Evolutionary conservation across 2,888 invertebrate species (phyloP).

Genomic region (Rotaria socialis): DNA sequence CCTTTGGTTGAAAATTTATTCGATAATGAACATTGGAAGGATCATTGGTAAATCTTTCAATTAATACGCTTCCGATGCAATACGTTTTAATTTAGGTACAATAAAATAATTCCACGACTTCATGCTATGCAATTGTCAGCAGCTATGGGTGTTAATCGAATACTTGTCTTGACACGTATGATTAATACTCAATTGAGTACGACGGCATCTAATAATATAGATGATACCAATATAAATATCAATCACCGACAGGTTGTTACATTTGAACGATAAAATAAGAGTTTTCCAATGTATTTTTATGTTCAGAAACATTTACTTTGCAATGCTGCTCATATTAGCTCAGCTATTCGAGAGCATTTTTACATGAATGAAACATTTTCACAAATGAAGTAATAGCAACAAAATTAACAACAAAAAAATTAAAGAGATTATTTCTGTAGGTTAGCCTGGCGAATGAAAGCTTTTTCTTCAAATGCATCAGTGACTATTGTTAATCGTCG

Average conservation of each 20-base stretch:
- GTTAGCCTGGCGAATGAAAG: constrained; percentile 51
- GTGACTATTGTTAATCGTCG: constrained; percentile 56
- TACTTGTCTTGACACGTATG: constrained; percentile 53
- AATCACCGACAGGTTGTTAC: constrained; percentile 9
- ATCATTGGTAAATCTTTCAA: constrained; percentile 52
- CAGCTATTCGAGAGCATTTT: constrained; percentile 57
- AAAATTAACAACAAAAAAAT: neutral
- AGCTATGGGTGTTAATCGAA: constrained; percentile 54
- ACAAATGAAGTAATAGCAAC: constrained; percentile 53
- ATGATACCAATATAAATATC: constrained; percentile 31
- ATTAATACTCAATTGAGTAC: constrained; percentile 52
- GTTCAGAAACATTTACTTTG: constrained; percentile 56
- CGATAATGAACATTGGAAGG: constrained; percentile 53
- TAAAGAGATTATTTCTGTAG: constrained; percentile 49
- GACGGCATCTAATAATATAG: neutral
- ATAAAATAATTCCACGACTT: constrained; percentile 47
- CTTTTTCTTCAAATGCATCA: constrained; percentile 53
- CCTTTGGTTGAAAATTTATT: constrained; percentile 56
- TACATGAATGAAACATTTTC: constrained; percentile 57
- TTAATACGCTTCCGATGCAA: constrained; percentile 50
- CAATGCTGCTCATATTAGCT: constrained; percentile 56
- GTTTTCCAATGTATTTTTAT: neutral
- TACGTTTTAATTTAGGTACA: constrained; percentile 50
- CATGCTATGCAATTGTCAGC: constrained; percentile 56
- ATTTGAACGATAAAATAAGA: neutral